These are phyloP conservation scores for Embiotoca jacksoni DNA, from an alignment of 2,113 vertebrate genomes.

Conservation along the genomic window DNA sequence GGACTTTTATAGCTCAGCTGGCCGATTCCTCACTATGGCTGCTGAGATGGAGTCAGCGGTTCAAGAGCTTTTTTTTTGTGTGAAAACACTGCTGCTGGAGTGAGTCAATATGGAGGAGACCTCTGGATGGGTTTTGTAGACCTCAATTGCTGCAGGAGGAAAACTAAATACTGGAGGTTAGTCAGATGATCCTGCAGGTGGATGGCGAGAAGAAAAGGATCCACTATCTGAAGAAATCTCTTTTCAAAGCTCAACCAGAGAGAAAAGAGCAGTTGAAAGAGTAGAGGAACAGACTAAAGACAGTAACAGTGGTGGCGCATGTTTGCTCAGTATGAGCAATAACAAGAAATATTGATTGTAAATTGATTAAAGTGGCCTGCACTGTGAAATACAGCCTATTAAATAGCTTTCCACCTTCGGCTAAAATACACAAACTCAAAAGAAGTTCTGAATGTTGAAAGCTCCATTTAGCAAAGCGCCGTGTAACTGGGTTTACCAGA, in stretches of 20 bases:
- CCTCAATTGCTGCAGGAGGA: slow-evolving; percentile 40
- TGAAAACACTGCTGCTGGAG: slow-evolving; percentile 30
- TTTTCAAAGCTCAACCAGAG: slow-evolving; percentile 28
- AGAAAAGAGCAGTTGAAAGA: slow-evolving; percentile 23
- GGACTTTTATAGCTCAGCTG: slow-evolving; percentile 57
- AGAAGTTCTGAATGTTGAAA: slow-evolving; percentile 18
- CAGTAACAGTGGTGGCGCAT: background rate
- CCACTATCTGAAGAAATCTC: slow-evolving; percentile 23
- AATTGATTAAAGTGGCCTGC: background rate
- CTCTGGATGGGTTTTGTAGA: slow-evolving; percentile 60
- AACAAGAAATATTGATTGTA: slow-evolving; percentile 22
- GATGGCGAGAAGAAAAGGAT: slow-evolving; percentile 42
- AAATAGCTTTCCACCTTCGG: slow-evolving; percentile 5
- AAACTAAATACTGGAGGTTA: slow-evolving; percentile 56
- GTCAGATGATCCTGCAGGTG: slow-evolving; percentile 29
- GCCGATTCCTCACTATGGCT: slow-evolving; percentile 49
- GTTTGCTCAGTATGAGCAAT: background rate
- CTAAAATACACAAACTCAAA: slow-evolving; percentile 28
- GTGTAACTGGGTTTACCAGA: slow-evolving; percentile 33
- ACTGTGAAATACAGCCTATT: background rate
- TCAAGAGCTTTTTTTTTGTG: slow-evolving; percentile 59
- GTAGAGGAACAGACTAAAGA: slow-evolving; percentile 1
- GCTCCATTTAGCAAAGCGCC: slow-evolving; percentile 22
- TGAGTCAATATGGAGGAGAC: slow-evolving; percentile 62
- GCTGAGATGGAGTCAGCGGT: slow-evolving; percentile 63